Evolutionary conservation across 2,113 vertebrate genomes (phyloP).

Genomic region (Garra rufa): DNA sequence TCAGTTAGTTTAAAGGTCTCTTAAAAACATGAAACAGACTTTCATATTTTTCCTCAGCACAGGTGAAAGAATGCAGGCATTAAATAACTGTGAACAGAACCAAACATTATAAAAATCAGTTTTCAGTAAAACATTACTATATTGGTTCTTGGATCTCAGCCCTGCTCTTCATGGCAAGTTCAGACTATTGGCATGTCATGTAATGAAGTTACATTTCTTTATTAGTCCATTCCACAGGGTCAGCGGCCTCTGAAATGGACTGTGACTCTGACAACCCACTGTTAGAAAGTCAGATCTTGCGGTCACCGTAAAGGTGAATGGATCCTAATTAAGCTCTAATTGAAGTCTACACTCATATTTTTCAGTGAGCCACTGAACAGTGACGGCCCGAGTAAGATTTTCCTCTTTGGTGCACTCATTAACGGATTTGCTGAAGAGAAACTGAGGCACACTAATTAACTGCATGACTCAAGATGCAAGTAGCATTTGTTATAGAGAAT

Average conservation of each 20-base stretch:
- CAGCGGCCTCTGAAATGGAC: slow-evolving; percentile 25
- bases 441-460: slow-evolving; percentile 24
- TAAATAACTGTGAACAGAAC: not conserved
- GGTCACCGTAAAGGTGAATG: slow-evolving; percentile 26
- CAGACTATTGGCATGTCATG: not conserved
- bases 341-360: slow-evolving; percentile 38
- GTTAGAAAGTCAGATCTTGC: not conserved
- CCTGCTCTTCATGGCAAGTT: not conserved
- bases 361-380: slow-evolving; percentile 34
- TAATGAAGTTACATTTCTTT: slow-evolving; percentile 25
- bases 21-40: not conserved
- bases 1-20: not conserved
- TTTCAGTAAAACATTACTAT: not conserved
- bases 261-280: not conserved
- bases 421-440: slow-evolving; percentile 23
- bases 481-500: slow-evolving; percentile 18
- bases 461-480: slow-evolving; percentile 27
- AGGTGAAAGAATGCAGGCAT: not conserved
- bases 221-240: slow-evolving; percentile 38
- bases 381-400: slow-evolving; percentile 21
- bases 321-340: slow-evolving; percentile 43
- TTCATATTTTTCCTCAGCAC: not conserved
- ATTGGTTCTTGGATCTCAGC: not conserved
- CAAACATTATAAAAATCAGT: not conserved
- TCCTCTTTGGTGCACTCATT: slow-evolving; percentile 18